A percentile compares a stretch with the other conserved stretches of the same genome.
Conservation (phyloP, 2,113 vertebrate species). For the Ptilorrhoa leucosticta region DNA sequence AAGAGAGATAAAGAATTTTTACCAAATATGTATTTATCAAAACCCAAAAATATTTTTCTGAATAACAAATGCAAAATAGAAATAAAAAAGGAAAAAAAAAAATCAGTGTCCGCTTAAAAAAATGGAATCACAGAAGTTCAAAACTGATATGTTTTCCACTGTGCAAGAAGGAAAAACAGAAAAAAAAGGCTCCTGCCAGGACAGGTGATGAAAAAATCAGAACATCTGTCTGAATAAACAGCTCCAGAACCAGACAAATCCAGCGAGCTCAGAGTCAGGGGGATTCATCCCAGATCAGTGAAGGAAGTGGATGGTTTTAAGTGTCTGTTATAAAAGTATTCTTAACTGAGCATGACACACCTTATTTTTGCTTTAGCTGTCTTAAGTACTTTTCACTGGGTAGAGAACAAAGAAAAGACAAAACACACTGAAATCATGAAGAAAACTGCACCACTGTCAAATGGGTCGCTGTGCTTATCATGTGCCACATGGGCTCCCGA, state of each 20-base stretch:
- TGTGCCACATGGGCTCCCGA: background rate
- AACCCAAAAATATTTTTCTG: background rate
- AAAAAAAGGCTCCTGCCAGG: background rate
- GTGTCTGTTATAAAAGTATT: background rate
- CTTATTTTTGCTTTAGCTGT: background rate
- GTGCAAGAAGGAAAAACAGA: background rate
- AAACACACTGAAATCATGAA: background rate
- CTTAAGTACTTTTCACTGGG: background rate
- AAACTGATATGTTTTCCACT: constrained; percentile 31
- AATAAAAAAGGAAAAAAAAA: background rate
- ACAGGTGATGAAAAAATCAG: constrained; percentile 48
- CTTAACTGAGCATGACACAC: background rate
- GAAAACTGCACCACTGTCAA: background rate
- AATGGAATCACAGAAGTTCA: background rate
- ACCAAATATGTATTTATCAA: background rate
- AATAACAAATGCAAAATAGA: background rate
- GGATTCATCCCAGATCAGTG: background rate
- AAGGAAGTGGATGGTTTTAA: background rate
- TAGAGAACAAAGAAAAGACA: background rate
- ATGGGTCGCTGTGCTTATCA: background rate
- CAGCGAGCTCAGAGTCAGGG: background rate
- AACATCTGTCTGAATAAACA: constrained; percentile 34
- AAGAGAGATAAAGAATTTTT: background rate
- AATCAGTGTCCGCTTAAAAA: background rate
- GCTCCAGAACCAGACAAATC: constrained; percentile 5